Evolutionary conservation across 2,113 vertebrate species (phyloP), one percentile per base, ranked within the genome.

Genomic region (Nansenia antarctica): DNA sequence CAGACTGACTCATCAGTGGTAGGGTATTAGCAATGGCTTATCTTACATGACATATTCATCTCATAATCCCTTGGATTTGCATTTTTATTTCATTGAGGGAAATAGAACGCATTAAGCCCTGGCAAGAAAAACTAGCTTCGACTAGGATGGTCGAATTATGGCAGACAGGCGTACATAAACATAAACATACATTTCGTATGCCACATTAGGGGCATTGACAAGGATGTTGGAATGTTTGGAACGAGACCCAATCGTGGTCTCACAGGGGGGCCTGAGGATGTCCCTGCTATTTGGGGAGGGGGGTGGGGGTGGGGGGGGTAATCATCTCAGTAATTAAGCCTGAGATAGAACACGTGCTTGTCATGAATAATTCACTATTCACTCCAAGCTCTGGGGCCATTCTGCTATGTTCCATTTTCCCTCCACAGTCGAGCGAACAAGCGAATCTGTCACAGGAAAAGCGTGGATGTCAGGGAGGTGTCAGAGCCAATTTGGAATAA

Each of bases 291-390:
- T 69, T 75, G 67, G 58, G 55, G n/a, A n/a, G n/a, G 47, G 2
- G 49, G 20, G 49, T 7, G 54, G 8, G 27, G 20, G 20, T 18
- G 1, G 15, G 5, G 15, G 7, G 6, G 52, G 63, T 80, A 75
- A 84, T 84, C 69, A 78, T 74, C 68, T 73, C 72, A 6, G 81
- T 83, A 85, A 88, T 84, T 75, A 87, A 87, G 68, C 62, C n/a
- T 26, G 37, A 82, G 75, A 61, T 61, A 76, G 65, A 86, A 76
- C 72, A 72, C 47, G 52, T 81, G 82, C 64, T 18, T 1, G 5
- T 27, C 68, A 77, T 88, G 81, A 86, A 87, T 90, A 81, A 86
- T 88, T 86, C 72, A 74, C 32, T n/a, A n/a, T n/a, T n/a, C n/a
- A n/a, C n/a, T n/a, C n/a, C n/a, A n/a, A n/a, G n/a, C 82, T 85